Base-by-base conservation (phyloP, 2,113 vertebrate genomes). In the Ailurus styani region DNA sequence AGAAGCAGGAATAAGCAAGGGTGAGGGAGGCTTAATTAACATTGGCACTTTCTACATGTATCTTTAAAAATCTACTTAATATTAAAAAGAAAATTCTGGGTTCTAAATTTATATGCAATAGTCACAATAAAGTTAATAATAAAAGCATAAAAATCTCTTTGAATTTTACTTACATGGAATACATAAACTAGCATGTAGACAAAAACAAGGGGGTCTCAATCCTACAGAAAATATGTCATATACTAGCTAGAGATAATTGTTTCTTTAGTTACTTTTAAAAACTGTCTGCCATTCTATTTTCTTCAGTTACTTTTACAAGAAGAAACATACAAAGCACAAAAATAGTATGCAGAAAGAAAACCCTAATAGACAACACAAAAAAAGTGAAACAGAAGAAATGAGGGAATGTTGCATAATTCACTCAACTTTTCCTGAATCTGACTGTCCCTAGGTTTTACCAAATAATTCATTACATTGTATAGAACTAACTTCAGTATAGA, bases 21-120 rank as follows among this genome's bases (percentile, higher is more conserved):
- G 1, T 34, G 45, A 17, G 7, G 1, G 4, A 37, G 18, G 10
- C 2, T 37, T 73, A 97, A 66, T 37, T 45, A 77, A 83, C 15
- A 77, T 27, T 73, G 10, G 12, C 27, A 66, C n/a, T 83, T 64
- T 88, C 15, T 64, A 64, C 50, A 45, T 82, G n/a, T 77, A 86
- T 37, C n/a, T 96, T 96, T 60, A 94, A 90, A 18, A 57, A 45
- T 57, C 73, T 86, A 54, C 92, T 90, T 95, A 93, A 94, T 93
- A 79, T 77, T 23, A 91, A 91, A 42, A 97, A 34, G 72, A 60
- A 79, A 47, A 68, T 9, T 42, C 15, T 92, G 15, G 37, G 27
- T 94, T 95, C 14, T 95, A 90, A 97, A 97, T 73, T 87, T 87
- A 94, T 78, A 34, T 2, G 40, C 31, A 40, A 78, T 85, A 88